Base-by-base conservation (phyloP, 2,797 vertebrate genomes). In the Peromyscus eremicus region DNA sequence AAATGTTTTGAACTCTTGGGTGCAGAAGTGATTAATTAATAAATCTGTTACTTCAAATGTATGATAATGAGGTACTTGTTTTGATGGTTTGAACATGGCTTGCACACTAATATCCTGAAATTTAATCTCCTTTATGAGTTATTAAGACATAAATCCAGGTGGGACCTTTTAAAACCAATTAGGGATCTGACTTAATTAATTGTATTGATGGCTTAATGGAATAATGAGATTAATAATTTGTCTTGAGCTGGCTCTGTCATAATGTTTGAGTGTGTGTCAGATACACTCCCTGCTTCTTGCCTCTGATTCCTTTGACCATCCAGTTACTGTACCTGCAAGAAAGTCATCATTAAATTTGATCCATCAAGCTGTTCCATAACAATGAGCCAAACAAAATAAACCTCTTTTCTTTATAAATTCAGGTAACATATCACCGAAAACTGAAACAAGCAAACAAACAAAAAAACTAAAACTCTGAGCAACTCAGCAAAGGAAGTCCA, bases 11-110 rank as follows among this genome's bases (percentile, higher is more conserved):
- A 83, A 86, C 5, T 79, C 55, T 17, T 89, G 40, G 52, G 34
- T 32, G 76, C 4, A 93, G 52, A 94, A 79, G 76, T 43, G 11
- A 17, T 81, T 34, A 94, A 0, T 92, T 92, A 93, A 77, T 89
- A 64, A 64, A 49, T 83, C 52, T n/a, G 1, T 76, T 80, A 1
- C n/a, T 88, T 93, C 32, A 82, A 93, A 29, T 91, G 8, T 73
- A 62, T 76, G 32, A 37, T 60, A 82, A 73, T 64, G 66, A 88
- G 2, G 32, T 64, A 2, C 55, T 71, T 68, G 70, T 46, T 49
- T 57, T n/a, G 57, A 85, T 73, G 34, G 37, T 60, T 27, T 83
- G 66, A n/a, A 60, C 13, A 75, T 77, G 40, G 14, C 49, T 75
- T 75, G 2, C 21, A n/a, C 16, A 27, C 32, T 92, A 73, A 60